Base-by-base conservation (phyloP, 2,113 vertebrate species). In the Galemys pyrenaicus region DNA sequence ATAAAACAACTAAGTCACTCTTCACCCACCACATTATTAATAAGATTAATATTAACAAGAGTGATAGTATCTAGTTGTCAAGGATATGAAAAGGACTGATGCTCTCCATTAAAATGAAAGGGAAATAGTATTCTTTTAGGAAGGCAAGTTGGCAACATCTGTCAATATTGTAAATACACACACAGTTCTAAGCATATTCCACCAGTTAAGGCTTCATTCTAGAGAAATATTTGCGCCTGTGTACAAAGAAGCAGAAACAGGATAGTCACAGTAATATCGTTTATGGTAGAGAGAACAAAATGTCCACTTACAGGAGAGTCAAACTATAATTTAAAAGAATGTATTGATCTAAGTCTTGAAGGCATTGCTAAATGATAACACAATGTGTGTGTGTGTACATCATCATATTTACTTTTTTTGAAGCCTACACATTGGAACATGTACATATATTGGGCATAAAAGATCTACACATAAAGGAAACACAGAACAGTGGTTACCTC, bases 11-110 rank as follows among this genome's bases (percentile, higher is more conserved):
- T 17, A 81, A 87, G 19, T 92, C n/a, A 78, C 81, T 90, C 32
- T 92, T 73, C 24, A 71, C 58, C 49, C 10, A 54, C 65, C 17
- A 84, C 41, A 58, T 64, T 51, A 51, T 17, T 51, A 51, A 51
- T 9, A 54, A 54, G 54, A 41, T 19, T 88, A 95, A 96, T 74
- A 89, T 82, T 77, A 95, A 54, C 39, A 96, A 74, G n/a, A 64
- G 5, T 67, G 20, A 70, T 77, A 62, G 32, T 41, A 65, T 41
- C 35, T 41, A 68, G 9, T 58, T 89, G 44, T 68, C n/a, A 70
- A 82, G 41, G 58, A 88, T 56, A 6, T 54, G 7, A 17, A 44
- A 11, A 86, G 95, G 92, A 88, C 9, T 5, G 64, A 49, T 39
- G 24, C 15, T 11, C 32, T 41, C 32, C 71, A 30, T 24, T 26